A percentile compares a stretch with the other conserved stretches of the same genome.
phyloP scores from a whole-genome alignment of 2,113 vertebrate genomes.

The Anguilla rostrata region DNA sequence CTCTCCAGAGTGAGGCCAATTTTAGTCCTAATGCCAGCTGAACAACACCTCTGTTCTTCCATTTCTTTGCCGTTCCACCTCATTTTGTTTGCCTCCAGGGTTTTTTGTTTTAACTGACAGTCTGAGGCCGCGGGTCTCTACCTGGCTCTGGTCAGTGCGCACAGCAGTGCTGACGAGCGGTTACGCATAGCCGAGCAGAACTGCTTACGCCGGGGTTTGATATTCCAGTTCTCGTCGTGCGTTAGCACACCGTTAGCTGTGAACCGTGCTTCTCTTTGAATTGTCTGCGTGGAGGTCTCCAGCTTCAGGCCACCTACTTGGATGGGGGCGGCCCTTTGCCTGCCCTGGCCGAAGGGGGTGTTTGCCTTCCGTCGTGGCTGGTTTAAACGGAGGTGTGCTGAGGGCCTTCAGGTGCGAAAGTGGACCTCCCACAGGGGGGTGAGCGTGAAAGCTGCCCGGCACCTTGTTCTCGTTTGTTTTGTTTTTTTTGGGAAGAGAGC shows the following conservation, averaged over 20 bases:
- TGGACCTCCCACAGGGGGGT: background rate
- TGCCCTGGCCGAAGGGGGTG: background rate
- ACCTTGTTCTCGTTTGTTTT: background rate
- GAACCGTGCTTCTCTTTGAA: background rate
- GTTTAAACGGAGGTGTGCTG: background rate
- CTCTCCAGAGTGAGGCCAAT: background rate
- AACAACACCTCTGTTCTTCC: conserved; percentile 6
- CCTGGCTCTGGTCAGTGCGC: background rate
- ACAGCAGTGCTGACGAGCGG: background rate
- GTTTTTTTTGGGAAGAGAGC: background rate
- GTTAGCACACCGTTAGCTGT: background rate
- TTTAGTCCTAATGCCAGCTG: background rate
- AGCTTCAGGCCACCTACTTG: conserved; percentile 1
- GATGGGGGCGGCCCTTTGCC: background rate
- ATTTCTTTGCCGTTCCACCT: background rate
- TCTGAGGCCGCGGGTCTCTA: background rate
- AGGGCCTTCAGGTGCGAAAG: background rate
- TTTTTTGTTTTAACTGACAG: background rate
- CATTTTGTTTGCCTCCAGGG: background rate
- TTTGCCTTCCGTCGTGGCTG: background rate
- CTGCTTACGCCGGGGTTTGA: background rate
- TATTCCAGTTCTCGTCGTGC: background rate
- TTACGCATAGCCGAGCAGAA: background rate
- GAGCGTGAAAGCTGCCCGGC: too few relatives aligned
- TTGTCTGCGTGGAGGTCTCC: background rate